Base-by-base conservation (phyloP, 2,797 vertebrate genomes). In the Falco peregrinus region DNA sequence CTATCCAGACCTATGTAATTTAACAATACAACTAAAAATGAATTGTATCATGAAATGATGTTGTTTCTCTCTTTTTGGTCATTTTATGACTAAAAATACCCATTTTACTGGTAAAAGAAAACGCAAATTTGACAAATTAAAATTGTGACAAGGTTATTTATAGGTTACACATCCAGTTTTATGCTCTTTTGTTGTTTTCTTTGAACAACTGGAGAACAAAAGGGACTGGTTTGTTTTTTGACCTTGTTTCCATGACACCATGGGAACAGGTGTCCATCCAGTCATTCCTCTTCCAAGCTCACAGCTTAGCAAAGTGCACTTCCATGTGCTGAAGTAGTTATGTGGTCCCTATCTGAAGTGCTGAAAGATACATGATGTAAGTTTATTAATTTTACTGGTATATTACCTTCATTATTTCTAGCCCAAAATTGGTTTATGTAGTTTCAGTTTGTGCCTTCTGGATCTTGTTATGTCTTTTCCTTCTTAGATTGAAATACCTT, bases 151-250 rank as follows among this genome's bases (percentile, higher is more conserved):
- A 14, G 2, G 3, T 50, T 67, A 56, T 39, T 65, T 65, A 35
- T 22, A 75, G 10, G 10, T 73, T 69, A 15, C 5, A 5, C 7
- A 31, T 41, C 6, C 5, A 14, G 8, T 54, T 92, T 82, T 51
- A 45, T 53, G 8, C 1, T 60, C 29, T 73, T 80, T 11, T 68
- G 13, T 51, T 53, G 5, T 50, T 65, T 74, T 31, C 26, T 81
- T 89, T 67, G 29, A 88, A 53, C 8, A 43, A 57, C 2, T 65
- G 47, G 31, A 56, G 13, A 88, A 13, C 6, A 22, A 69, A 74
- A 84, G 4, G 2, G 8, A 16, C 12, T 1, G 6, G 2, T 1
- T 15, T 54, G 7, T 57, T 50, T 47, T 37, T 20, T 63, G n/a
- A 59, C 51, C 29, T 59, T 84, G 7, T 10, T 68, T 81, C 16